Base-by-base conservation (phyloP, 2,113 vertebrate genomes). In the Microtus montanus region DNA sequence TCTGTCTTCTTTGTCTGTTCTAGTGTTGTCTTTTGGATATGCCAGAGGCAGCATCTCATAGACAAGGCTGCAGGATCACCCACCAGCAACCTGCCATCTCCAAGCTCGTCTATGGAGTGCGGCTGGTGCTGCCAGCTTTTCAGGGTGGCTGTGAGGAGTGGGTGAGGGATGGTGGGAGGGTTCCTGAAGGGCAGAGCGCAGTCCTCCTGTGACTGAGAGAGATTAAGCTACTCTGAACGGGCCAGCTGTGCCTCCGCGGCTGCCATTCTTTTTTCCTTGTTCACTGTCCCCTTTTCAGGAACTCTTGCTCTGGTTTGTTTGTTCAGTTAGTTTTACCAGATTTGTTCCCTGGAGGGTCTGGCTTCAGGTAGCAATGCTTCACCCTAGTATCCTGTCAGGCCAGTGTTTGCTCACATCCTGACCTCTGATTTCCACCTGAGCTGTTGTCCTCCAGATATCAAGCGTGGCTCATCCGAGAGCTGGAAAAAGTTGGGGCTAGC, bases 231-330 rank as follows among this genome's bases (percentile, higher is more conserved):
- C 49, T 92, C 88, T 95, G 94, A 92, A 93, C 35, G 64, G 71
- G 4, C 88, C 93, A 95, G 95, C 94, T 93, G 95, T 47, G 83
- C 58, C 78, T n/a, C 52, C 15, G 2, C 71, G 49, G 87, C 80
- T 84, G 83, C 74, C 54, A 9, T 61, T 54, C 44, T 54, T 66
- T 68, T 24, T 58, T 75, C 58, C 44, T 1, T 3, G 4, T 66
- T 89, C n/a, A 24, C 88, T 5, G 61, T 38, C 49, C 52, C 52
- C 49, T 41, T 49, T 74, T 35, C 71, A 75, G 52, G 17, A 61
- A 79, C 58, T 66, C 89, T 77, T 30, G 19, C 44, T 97, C 38
- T 66, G 64, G 66, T 74, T 89, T 77, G 78, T 54, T 71, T 26
- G 38, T 77, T 80, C 86, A 68, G 63, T 84, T 86, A 35, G 63